Evolutionary conservation across 2,888 invertebrate species (phyloP).

Genomic region (Eucera pruinosa): DNA sequence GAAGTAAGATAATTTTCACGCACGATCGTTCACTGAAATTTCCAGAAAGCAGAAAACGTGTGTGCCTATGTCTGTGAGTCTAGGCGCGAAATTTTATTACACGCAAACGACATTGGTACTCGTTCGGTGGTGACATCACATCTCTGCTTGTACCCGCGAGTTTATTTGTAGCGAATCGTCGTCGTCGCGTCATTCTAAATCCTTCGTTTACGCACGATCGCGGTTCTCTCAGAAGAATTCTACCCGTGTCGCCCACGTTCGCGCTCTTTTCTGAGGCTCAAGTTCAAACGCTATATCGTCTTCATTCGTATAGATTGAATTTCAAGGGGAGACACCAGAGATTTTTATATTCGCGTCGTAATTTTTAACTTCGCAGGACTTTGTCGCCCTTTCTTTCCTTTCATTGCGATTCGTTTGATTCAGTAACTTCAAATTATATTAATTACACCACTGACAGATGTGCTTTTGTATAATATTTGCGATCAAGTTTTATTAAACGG

Average conservation of each 20-base stretch:
- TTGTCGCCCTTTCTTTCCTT: neutral
- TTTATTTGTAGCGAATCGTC: conserved; percentile 64
- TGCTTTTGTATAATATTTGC: too few species aligned
- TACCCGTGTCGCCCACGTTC: conserved; percentile 32
- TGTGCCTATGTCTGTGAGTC: neutral
- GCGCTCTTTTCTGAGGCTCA: conserved; percentile 10
- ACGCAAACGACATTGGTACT: conserved; percentile 63
- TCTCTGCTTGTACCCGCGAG: conserved; percentile 40
- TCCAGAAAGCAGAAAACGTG: neutral
- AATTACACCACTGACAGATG: too few species aligned
- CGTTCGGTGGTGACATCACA: conserved; percentile 68
- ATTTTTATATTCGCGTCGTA: neutral
- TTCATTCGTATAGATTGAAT: conserved; percentile 2
- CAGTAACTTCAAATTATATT: too few species aligned
- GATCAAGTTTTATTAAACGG: too few species aligned
- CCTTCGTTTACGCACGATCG: conserved; percentile 52
- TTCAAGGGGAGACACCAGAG: neutral
- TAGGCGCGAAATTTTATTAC: conserved; percentile 58
- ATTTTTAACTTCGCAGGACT: neutral
- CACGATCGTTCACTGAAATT: neutral
- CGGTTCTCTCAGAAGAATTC: conserved; percentile 27
- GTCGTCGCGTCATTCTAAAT: conserved; percentile 57
- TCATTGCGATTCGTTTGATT: too few species aligned
- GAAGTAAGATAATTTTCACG: too few species aligned
- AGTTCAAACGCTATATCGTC: conserved; percentile 18